These are phyloP conservation scores for Cryptoprocta ferox DNA, from an alignment of 2,797 vertebrate genomes.

Conservation along the genomic window DNA sequence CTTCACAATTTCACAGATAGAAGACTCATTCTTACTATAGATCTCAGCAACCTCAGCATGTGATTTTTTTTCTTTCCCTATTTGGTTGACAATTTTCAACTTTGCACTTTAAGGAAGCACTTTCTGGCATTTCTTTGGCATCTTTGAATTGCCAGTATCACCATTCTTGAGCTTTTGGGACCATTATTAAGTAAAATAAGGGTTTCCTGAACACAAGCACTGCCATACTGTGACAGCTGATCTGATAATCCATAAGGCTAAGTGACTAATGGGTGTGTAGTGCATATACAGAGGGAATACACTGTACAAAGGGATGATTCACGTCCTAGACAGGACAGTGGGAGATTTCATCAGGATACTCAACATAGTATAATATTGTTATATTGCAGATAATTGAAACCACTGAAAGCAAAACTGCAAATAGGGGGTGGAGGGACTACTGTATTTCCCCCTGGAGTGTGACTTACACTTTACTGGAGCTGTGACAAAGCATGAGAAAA, in stretches of 20 bases:
- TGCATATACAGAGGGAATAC: background rate
- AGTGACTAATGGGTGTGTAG: background rate
- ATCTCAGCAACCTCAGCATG: background rate
- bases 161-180: background rate
- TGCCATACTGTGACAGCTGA: background rate
- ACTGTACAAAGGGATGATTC: background rate
- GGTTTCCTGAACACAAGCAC: background rate
- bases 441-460: background rate
- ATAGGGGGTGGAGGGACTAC: background rate
- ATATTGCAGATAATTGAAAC: background rate
- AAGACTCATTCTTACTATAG: background rate
- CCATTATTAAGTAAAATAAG: background rate
- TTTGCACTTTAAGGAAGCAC: background rate
- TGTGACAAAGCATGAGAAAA: background rate
- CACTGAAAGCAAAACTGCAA: background rate
- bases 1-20: background rate
- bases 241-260: background rate
- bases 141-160: background rate
- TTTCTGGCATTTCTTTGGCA: background rate
- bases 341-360: background rate
- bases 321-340: background rate
- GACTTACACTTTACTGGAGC: background rate
- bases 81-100: background rate
- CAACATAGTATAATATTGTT: too few species aligned
- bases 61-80: background rate